Evolutionary conservation across 2,113 vertebrate genomes (phyloP).

Genomic region (Sorex araneus): DNA sequence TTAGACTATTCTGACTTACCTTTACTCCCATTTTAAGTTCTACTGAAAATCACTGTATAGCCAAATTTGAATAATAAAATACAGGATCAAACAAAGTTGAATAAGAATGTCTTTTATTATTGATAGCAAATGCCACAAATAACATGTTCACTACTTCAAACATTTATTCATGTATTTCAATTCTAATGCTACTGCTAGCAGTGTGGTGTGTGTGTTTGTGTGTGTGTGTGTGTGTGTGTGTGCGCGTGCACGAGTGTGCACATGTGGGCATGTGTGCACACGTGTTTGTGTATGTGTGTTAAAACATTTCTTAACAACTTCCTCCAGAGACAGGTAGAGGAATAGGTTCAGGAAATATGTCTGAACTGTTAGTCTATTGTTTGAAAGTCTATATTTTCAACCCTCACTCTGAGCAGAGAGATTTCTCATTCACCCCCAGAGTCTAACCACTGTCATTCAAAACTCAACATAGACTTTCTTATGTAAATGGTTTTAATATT

Average conservation of each 20-base stretch:
- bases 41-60: slow-evolving; percentile 21
- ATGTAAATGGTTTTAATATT: neutral
- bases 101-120: neutral
- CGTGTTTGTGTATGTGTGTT: neutral
- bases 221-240: neutral
- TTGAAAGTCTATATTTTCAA: neutral
- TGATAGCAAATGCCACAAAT: neutral
- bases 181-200: no score
- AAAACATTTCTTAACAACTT: neutral
- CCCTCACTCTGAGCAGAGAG: neutral
- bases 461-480: slow-evolving; percentile 36
- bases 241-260: neutral
- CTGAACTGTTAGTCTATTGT: neutral
- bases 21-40: slow-evolving; percentile 30
- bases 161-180: neutral
- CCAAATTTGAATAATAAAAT: slow-evolving; percentile 46
- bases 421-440: slow-evolving; percentile 9
- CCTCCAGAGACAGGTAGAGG: neutral
- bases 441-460: neutral
- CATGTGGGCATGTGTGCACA: neutral
- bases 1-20: slow-evolving; percentile 26
- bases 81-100: slow-evolving; percentile 15
- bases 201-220: neutral
- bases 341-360: neutral
- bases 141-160: neutral